Conservation (phyloP, 2,797 vertebrate species). For the Sciurus carolinensis region DNA sequence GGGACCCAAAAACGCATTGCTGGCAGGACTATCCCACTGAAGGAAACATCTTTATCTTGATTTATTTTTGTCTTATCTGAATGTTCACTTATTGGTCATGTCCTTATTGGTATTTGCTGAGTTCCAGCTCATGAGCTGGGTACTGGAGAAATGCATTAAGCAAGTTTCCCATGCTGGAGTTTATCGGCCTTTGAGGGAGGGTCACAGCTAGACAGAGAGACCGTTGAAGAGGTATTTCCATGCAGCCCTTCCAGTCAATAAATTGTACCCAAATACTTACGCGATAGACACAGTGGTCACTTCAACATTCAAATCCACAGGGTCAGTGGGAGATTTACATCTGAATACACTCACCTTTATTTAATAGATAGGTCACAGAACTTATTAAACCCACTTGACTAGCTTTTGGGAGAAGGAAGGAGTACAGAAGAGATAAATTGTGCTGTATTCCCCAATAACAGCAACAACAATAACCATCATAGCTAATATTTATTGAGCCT, state of each 20-base stretch:
- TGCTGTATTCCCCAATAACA: not conserved
- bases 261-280: not conserved
- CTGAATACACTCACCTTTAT: not conserved
- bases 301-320: not conserved
- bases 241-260: not conserved
- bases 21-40: not conserved
- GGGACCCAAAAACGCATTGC: not conserved
- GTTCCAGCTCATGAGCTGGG: not conserved
- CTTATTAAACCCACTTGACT: not conserved
- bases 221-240: not conserved
- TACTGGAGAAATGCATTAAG: not conserved
- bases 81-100: not conserved
- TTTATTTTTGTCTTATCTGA: slow-evolving; percentile 16
- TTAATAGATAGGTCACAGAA: not conserved
- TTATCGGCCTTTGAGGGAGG: not conserved
- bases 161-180: not conserved
- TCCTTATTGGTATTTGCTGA: not conserved
- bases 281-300: not conserved
- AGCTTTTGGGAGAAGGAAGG: not conserved
- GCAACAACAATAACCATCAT: not conserved
- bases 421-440: not conserved
- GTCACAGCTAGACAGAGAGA: not conserved
- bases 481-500: not conserved
- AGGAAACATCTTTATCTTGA: slow-evolving; percentile 16
- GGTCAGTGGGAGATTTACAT: not conserved